Evolutionary conservation across 2,888 invertebrate species (phyloP).

Genomic region (Ectropis crepuscularia): DNA sequence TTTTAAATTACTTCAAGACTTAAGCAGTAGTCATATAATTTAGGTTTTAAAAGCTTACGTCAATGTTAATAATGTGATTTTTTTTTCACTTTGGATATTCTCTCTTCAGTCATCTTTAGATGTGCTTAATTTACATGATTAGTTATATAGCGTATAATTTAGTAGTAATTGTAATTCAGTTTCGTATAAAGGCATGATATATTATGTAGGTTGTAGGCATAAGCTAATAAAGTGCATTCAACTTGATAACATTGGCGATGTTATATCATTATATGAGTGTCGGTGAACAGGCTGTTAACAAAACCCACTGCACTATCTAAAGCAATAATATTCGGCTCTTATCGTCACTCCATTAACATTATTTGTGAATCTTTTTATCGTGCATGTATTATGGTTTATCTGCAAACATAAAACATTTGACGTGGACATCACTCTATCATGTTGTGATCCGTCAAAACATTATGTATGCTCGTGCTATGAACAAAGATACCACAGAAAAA

Average conservation of each 20-base stretch:
- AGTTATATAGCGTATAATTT: too few relatives aligned
- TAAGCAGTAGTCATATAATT: too few relatives aligned
- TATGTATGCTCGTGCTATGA: constrained; percentile 6
- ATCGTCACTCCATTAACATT: constrained; percentile 19
- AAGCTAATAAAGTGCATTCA: neutral
- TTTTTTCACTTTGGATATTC: too few relatives aligned
- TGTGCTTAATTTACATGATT: too few relatives aligned
- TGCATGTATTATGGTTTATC: constrained; percentile 15
- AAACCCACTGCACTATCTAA: constrained; percentile 12
- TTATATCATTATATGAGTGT: neutral
- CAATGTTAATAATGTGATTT: too few relatives aligned
- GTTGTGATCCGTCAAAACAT: constrained; percentile 20
- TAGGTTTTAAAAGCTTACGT: too few relatives aligned
- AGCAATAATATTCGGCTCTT: constrained; percentile 9
- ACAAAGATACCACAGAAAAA: neutral
- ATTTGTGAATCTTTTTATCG: constrained; percentile 23
- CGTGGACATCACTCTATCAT: constrained; percentile 7
- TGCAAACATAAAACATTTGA: constrained; percentile 9
- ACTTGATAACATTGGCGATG: neutral
- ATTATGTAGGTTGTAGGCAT: too few relatives aligned
- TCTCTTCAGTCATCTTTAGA: too few relatives aligned
- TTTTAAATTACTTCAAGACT: too few relatives aligned
- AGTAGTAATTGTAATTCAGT: too few relatives aligned
- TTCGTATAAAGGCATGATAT: too few relatives aligned
- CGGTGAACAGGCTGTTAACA: neutral